Evolutionary conservation across 2,797 vertebrate genomes (phyloP).

Genomic region (Cottoperca gobio): DNA sequence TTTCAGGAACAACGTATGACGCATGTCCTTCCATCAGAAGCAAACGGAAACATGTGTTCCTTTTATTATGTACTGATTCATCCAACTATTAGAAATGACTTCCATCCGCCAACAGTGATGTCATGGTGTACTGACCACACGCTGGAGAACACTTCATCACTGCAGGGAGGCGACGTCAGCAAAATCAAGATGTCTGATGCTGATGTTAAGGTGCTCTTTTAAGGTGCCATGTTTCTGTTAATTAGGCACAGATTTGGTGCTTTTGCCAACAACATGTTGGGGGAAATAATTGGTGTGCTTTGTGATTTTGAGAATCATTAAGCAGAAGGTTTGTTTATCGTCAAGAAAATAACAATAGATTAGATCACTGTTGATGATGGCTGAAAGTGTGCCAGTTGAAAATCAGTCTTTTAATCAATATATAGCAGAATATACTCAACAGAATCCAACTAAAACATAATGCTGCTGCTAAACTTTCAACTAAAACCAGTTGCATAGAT

Average conservation of each 20-base stretch:
- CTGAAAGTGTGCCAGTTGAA: too few species aligned
- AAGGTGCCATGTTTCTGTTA: not conserved
- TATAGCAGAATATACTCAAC: not conserved
- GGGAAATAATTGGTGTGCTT: not conserved
- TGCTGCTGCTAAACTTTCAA: not conserved
- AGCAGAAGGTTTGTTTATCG: too few species aligned
- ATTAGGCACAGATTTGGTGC: not conserved
- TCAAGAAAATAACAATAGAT: too few species aligned
- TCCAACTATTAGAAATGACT: not conserved
- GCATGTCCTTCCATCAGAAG: not conserved
- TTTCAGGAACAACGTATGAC: not conserved
- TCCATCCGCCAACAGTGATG: not conserved
- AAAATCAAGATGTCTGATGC: not conserved
- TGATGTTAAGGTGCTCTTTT: not conserved
- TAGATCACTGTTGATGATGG: too few species aligned
- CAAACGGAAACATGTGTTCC: not conserved
- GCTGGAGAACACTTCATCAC: not conserved
- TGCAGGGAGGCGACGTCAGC: not conserved
- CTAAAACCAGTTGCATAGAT: not conserved
- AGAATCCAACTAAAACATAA: not conserved
- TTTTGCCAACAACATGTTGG: not conserved
- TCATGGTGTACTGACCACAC: not conserved
- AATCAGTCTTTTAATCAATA: too few species aligned
- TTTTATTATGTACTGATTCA: constrained; percentile 15
- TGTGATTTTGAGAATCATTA: too few species aligned